A percentile compares a stretch with the other conserved stretches of the same genome.
These are phyloP conservation scores for Gorsachius magnificus DNA, from an alignment of 2,797 vertebrate species.

Conservation along the genomic window DNA sequence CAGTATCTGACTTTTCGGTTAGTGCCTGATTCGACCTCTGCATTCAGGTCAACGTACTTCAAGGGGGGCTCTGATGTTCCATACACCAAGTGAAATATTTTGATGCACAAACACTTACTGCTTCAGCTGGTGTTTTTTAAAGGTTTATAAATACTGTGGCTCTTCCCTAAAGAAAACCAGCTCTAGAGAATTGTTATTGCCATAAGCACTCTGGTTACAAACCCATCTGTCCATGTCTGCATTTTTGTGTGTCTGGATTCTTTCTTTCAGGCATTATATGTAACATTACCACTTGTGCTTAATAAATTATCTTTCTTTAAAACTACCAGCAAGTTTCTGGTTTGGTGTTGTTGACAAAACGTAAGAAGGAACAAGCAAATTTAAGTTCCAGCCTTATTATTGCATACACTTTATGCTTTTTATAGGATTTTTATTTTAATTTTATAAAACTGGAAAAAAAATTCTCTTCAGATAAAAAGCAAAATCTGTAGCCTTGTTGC, in stretches of 20 bases:
- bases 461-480: background rate
- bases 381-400: background rate
- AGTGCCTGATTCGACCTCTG: background rate
- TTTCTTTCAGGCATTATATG: background rate
- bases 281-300: background rate
- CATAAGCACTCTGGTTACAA: background rate
- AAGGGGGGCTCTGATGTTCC: background rate
- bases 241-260: background rate
- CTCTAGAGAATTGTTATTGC: background rate
- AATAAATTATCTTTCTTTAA: background rate
- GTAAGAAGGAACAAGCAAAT: background rate
- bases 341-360: background rate
- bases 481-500: background rate
- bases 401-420: background rate
- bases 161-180: background rate
- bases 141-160: background rate
- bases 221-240: background rate
- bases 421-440: background rate
- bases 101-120: background rate
- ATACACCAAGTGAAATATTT: background rate
- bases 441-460: background rate
- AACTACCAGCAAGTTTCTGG: background rate
- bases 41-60: rapidly evolving
- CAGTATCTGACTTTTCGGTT: rapidly evolving
- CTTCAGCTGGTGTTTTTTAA: background rate